These are phyloP conservation scores for Platycnemis pennipes DNA, from an alignment of 2,888 invertebrate species.

Conservation along the genomic window DNA sequence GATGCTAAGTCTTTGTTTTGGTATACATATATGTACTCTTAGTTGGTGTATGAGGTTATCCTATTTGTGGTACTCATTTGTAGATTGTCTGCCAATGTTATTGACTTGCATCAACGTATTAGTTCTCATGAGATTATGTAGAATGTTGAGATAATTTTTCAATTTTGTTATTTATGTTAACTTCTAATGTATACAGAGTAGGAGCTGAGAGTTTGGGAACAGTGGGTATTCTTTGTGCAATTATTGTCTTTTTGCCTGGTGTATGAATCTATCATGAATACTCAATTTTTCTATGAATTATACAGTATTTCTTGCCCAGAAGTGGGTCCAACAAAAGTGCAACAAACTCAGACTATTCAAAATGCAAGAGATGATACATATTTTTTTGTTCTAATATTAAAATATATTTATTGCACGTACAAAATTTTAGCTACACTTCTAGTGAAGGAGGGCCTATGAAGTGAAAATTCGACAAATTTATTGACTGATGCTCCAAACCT, in stretches of 20 bases:
- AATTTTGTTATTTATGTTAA: slow-evolving; percentile 49
- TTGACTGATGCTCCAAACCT: slow-evolving; percentile 59
- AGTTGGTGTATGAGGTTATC: slow-evolving; percentile 6
- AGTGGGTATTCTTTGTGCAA: slow-evolving; percentile 59
- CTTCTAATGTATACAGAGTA: slow-evolving; percentile 40
- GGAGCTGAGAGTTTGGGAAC: slow-evolving; percentile 8
- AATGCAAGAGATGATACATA: slow-evolving; percentile 67
- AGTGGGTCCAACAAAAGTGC: slow-evolving; percentile 61
- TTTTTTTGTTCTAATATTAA: slow-evolving; percentile 66
- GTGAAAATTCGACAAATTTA: slow-evolving; percentile 40
- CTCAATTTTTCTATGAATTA: slow-evolving; percentile 68
- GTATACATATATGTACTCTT: background rate
- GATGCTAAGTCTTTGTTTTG: background rate
- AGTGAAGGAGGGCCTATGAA: slow-evolving; percentile 57
- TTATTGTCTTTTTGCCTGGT: slow-evolving; percentile 58
- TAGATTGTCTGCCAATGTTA: background rate
- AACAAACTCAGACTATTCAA: slow-evolving; percentile 66
- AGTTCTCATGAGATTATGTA: slow-evolving; percentile 30
- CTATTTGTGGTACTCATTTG: background rate
- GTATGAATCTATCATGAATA: slow-evolving; percentile 62
- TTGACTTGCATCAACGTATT: background rate
- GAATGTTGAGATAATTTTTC: background rate
- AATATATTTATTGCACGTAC: slow-evolving; percentile 64
- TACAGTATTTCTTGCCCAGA: slow-evolving; percentile 64
- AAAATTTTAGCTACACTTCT: slow-evolving; percentile 63